These are phyloP conservation scores for Uropetala carovei DNA, from an alignment of 2,888 invertebrate genomes.

Conservation along the genomic window DNA sequence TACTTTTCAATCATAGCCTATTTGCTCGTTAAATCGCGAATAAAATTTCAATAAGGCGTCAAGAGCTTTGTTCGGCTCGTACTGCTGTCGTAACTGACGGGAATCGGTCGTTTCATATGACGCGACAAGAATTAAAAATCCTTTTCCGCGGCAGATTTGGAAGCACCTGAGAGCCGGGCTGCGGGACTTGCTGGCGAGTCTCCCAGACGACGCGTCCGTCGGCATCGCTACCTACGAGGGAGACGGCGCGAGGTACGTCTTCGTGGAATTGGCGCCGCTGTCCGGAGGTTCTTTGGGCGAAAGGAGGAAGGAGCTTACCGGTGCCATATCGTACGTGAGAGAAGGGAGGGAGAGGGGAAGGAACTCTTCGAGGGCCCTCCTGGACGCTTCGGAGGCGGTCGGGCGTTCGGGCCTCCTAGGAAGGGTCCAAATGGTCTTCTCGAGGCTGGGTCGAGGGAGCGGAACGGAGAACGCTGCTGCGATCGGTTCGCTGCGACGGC, in stretches of 20 bases:
- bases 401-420: neutral
- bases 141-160: neutral
- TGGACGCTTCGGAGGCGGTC: neutral
- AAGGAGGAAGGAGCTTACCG: neutral
- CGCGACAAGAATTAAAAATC: no score
- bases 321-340: neutral
- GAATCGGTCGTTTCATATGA: no score
- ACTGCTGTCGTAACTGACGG: neutral
- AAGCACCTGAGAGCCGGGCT: neutral
- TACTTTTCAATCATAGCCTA: no score
- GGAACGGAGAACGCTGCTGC: neutral
- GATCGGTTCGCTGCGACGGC: neutral
- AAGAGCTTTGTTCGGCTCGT: no score
- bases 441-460: neutral
- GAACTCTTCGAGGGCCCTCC: neutral
- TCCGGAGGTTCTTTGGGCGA: neutral
- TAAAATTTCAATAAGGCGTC: no score
- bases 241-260: neutral
- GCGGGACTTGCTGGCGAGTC: neutral
- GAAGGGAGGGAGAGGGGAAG: neutral
- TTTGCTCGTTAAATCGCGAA: no score
- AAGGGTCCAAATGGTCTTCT: neutral
- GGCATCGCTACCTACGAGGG: slow-evolving; percentile 17
- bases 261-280: neutral
- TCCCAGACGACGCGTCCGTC: neutral